A percentile compares a stretch with the other conserved stretches of the same genome.
These are phyloP conservation scores for Volucella bombylans DNA, from an alignment of 2,888 invertebrate genomes.

Conservation along the genomic window DNA sequence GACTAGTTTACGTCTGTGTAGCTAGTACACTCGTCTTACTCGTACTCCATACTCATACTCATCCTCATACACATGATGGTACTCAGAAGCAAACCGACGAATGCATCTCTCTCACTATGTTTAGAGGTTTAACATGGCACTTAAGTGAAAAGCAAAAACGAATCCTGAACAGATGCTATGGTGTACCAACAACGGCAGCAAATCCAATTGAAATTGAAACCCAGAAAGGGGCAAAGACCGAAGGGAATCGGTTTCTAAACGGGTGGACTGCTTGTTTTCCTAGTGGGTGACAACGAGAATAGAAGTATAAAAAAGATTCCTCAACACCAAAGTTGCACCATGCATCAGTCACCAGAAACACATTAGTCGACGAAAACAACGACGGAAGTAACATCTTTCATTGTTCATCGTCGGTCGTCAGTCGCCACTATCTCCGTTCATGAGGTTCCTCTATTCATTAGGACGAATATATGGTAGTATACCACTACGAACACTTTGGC, in stretches of 20 bases:
- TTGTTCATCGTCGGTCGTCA: conserved; percentile 41
- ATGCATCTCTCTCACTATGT: conserved; percentile 51
- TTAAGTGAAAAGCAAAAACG: conserved; percentile 71
- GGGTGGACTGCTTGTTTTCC: neutral
- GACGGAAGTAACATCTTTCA: conserved; percentile 65
- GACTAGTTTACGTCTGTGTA: too few relatives aligned
- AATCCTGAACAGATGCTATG: conserved; percentile 67
- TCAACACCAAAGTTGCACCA: conserved; percentile 22
- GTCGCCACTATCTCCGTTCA: conserved; percentile 17
- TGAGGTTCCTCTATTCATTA: conserved; percentile 56
- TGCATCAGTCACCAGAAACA: conserved; percentile 5
- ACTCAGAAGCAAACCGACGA: neutral
- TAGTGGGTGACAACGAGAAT: conserved; percentile 20
- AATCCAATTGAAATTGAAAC: conserved; percentile 72
- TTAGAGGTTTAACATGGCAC: conserved; percentile 72
- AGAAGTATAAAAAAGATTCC: neutral
- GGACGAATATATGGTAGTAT: conserved; percentile 5
- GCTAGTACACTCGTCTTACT: too few relatives aligned
- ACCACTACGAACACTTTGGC: too few relatives aligned
- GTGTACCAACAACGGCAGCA: conserved; percentile 57
- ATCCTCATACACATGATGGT: conserved; percentile 25
- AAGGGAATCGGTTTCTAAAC: neutral
- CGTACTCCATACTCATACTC: too few relatives aligned
- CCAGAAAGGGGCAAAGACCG: conserved; percentile 4
- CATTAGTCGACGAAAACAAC: conserved; percentile 37